phyloP scores from a whole-genome alignment of 2,888 invertebrate genomes.

The Caprella mutica region DNA sequence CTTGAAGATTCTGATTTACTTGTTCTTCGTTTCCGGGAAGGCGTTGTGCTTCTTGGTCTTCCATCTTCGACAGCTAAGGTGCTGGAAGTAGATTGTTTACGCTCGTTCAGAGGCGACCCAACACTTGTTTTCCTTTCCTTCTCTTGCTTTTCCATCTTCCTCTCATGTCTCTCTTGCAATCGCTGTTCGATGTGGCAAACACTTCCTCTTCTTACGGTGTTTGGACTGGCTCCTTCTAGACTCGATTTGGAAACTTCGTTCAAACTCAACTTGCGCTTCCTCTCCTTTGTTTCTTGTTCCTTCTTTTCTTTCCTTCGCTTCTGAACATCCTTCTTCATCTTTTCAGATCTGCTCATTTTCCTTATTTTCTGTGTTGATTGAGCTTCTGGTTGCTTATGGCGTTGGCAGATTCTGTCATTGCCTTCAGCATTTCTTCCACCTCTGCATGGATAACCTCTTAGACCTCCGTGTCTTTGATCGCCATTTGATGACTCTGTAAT shows the following conservation, averaged over 20 bases:
- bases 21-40: slow-evolving; percentile 14
- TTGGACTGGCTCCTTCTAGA: slow-evolving; percentile 19
- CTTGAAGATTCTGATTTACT: slow-evolving; percentile 17
- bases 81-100: neutral
- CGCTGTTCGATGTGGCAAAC: slow-evolving; percentile 32
- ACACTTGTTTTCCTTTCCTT: slow-evolving; percentile 17
- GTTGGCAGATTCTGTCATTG: slow-evolving; percentile 18
- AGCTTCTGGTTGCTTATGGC: slow-evolving; percentile 24
- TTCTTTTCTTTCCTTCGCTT: slow-evolving; percentile 25
- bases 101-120: slow-evolving; percentile 14
- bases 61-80: slow-evolving; percentile 9
- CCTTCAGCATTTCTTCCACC: slow-evolving; percentile 21
- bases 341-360: slow-evolving; percentile 27
- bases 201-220: slow-evolving; percentile 18
- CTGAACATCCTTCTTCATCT: slow-evolving; percentile 32
- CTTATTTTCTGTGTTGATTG: slow-evolving; percentile 27
- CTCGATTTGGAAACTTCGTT: slow-evolving; percentile 9
- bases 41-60: slow-evolving; percentile 18
- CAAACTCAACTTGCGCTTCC: slow-evolving; percentile 7
- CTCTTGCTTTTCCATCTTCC: slow-evolving; percentile 24
- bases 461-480: slow-evolving; percentile 9
- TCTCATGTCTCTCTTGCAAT: slow-evolving; percentile 28
- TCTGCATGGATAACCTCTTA: slow-evolving; percentile 19
- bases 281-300: slow-evolving; percentile 18
- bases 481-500: slow-evolving; percentile 4